A percentile compares a stretch with the other conserved stretches of the same genome.
Evolutionary conservation across 2,113 vertebrate genomes (phyloP).

Genomic region (Siniperca chuatsi): DNA sequence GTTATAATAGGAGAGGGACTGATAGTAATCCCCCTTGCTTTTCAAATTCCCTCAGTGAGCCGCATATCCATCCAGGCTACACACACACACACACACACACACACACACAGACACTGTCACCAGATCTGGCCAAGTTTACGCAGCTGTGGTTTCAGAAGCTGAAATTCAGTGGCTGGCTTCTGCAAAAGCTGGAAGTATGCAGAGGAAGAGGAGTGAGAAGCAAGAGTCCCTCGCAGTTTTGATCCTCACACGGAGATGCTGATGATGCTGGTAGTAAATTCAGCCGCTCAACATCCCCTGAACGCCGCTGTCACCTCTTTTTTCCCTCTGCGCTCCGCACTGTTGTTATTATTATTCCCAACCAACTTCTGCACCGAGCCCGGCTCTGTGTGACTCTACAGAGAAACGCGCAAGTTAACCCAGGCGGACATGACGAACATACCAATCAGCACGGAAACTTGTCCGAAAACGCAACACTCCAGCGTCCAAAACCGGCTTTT

Average conservation of each 20-base stretch:
- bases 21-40: constrained; percentile 66
- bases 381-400: constrained; percentile 27
- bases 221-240: constrained; percentile 53
- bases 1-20: constrained; percentile 68
- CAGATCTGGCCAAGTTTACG: constrained; percentile 71
- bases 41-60: constrained; percentile 68
- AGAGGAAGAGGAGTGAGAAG: constrained; percentile 36
- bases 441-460: constrained; percentile 57
- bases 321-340: constrained; percentile 22
- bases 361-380: constrained; percentile 61
- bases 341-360: constrained; percentile 35
- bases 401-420: constrained; percentile 42
- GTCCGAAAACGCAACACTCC: constrained; percentile 44
- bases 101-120: constrained; percentile 49
- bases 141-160: constrained; percentile 54
- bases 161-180: constrained; percentile 23
- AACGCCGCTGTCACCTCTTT: constrained; percentile 31
- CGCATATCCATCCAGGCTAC: constrained; percentile 65
- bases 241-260: constrained; percentile 44
- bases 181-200: constrained; percentile 29
- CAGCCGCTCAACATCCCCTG: constrained; percentile 40
- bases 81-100: background rate
- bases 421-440: constrained; percentile 51
- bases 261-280: constrained; percentile 57
- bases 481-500: background rate